Percentiles rank a stretch among this genome's conserved stretches.
These are phyloP conservation scores for Anaspis maculata DNA, from an alignment of 2,888 invertebrate species.

Conservation along the genomic window DNA sequence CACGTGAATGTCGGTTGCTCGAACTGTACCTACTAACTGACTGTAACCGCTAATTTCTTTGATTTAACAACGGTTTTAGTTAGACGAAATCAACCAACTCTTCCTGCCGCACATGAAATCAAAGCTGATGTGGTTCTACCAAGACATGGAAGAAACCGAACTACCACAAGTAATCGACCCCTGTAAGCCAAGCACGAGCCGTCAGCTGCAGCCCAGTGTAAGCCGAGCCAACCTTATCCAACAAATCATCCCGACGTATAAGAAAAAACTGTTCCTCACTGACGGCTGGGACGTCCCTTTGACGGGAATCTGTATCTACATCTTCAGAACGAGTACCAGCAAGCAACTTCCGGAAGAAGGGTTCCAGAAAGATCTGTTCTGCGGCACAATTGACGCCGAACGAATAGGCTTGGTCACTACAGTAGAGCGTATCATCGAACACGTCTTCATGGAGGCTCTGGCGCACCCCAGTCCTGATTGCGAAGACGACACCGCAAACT, in stretches of 20 bases:
- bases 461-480: slow-evolving; percentile 73
- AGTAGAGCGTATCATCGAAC: slow-evolving; percentile 79
- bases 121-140: slow-evolving; percentile 82
- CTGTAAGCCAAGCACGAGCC: slow-evolving; percentile 31
- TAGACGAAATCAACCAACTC: slow-evolving; percentile 81
- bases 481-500: slow-evolving; percentile 71
- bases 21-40: too few relatives aligned
- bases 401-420: slow-evolving; percentile 77
- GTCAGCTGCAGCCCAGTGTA: slow-evolving; percentile 32
- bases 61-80: too few relatives aligned
- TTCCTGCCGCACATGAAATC: slow-evolving; percentile 79
- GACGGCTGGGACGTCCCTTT: slow-evolving; percentile 77
- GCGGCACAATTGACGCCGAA: slow-evolving; percentile 71
- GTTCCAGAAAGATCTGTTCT: slow-evolving; percentile 72
- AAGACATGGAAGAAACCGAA: slow-evolving; percentile 68
- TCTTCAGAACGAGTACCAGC: slow-evolving; percentile 73
- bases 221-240: slow-evolving; percentile 34
- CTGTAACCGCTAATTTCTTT: too few relatives aligned
- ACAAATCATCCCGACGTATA: slow-evolving; percentile 41
- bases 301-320: slow-evolving; percentile 76
- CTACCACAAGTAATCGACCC: slow-evolving; percentile 29
- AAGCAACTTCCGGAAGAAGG: slow-evolving; percentile 87
- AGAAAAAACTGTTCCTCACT: slow-evolving; percentile 75
- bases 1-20: too few relatives aligned
- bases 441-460: slow-evolving; percentile 84